A percentile compares a stretch with the other conserved stretches of the same genome.
Evolutionary conservation across 2,888 invertebrate species (phyloP).

Genomic region (Chorisops tibialis): DNA sequence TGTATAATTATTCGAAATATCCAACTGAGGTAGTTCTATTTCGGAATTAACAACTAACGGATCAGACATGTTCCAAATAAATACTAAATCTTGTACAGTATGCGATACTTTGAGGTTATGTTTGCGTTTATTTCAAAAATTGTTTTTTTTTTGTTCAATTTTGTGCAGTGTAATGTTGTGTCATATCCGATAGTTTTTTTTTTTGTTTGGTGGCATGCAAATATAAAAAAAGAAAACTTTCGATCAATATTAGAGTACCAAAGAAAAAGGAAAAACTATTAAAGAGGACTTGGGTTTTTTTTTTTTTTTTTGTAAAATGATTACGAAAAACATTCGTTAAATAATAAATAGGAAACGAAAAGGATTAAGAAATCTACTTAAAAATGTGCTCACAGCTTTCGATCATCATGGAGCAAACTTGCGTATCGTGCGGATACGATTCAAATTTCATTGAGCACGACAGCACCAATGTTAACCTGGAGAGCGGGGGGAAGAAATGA

Average conservation of each 20-base stretch:
- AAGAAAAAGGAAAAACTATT: too few relatives aligned
- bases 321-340: too few relatives aligned
- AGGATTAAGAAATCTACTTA: neutral
- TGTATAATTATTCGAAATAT: constrained; percentile 81
- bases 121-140: neutral
- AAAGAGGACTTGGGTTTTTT: too few relatives aligned
- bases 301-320: too few relatives aligned
- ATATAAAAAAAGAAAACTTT: too few relatives aligned
- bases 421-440: constrained; percentile 88
- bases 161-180: too few relatives aligned
- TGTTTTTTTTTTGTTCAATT: too few relatives aligned
- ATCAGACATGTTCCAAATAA: constrained; percentile 85
- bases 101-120: constrained; percentile 70
- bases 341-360: neutral
- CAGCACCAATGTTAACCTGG: constrained; percentile 79
- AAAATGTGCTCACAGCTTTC: constrained; percentile 75
- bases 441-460: constrained; percentile 95
- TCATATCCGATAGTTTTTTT: too few relatives aligned
- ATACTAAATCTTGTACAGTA: constrained; percentile 83
- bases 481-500: constrained; percentile 39
- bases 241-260: too few relatives aligned
- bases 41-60: constrained; percentile 84
- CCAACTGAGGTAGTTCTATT: constrained; percentile 84
- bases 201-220: too few relatives aligned
- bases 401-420: constrained; percentile 91